Percentiles rank a stretch among this genome's conserved stretches.
These are phyloP conservation scores for Drosophila mauritiana DNA, from an alignment of 1,140 invertebrate species.

Conservation along the genomic window DNA sequence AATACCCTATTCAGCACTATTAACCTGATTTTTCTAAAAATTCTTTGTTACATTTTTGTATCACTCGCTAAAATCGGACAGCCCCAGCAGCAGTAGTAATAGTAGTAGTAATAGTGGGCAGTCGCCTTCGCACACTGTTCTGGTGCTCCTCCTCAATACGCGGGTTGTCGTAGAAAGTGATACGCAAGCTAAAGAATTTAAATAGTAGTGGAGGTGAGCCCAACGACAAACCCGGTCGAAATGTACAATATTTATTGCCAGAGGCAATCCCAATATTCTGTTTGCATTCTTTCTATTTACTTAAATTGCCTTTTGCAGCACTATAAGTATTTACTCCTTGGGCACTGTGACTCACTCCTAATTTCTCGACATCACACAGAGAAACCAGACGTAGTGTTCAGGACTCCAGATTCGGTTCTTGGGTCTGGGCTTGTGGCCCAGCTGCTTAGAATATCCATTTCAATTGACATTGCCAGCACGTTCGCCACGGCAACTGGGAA, in stretches of 20 bases:
- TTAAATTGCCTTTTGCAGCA: slow-evolving; percentile 4
- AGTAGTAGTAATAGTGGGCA: no score
- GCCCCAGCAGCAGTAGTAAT: no score
- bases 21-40: no score
- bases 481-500: slow-evolving; percentile 40
- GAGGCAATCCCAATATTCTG: neutral
- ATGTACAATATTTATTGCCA: slow-evolving; percentile 18
- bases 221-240: neutral
- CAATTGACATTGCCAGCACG: slow-evolving; percentile 61
- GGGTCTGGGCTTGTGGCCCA: slow-evolving; percentile 23
- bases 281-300: slow-evolving; percentile 11
- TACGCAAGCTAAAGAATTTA: no score
- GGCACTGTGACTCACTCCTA: slow-evolving; percentile 11
- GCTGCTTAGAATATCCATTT: slow-evolving; percentile 55
- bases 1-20: no score
- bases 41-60: no score
- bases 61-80: no score
- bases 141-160: no score
- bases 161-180: no score
- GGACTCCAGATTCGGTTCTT: neutral
- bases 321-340: neutral
- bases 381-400: neutral
- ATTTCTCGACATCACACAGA: slow-evolving; percentile 12
- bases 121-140: no score
- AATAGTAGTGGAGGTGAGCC: no score